Base-by-base conservation (phyloP, 1,140 invertebrate genomes). In the Manduca sexta region DNA sequence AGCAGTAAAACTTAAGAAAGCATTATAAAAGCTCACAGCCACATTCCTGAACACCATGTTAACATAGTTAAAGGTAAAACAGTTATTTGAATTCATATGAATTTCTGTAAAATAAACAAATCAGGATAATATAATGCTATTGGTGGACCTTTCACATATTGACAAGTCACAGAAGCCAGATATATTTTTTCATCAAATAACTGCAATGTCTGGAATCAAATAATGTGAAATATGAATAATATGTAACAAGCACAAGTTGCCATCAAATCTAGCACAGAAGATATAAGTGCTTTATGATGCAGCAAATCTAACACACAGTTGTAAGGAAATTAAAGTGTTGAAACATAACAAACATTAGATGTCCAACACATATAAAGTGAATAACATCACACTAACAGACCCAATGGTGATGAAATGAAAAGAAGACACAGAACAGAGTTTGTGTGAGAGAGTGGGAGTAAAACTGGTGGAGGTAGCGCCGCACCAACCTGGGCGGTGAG, bases 381-480 rank as follows among this genome's bases (percentile, higher is more conserved):
- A 40, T 18, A 18, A 40, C 16, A 40, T 40, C 38, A 40, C 38
- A 40, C 8, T 16, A 40, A 40, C 18, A 40, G 16, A 40, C 5
- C 16, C 17, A 11, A 40, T 18, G n/a, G 16, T 40, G 18, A 40
- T 38, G 52, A 35, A 60, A 56, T 60, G 53, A 37, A 56, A 49
- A 70, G 75, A 74, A 76, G 70, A 78, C 74, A 81, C 49, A 69
- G 53, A 67, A 76, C 72, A 78, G 67, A 60, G 56, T 74, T 53
- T 60, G 45, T 44, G 31, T 62, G 53, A 53, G 39, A 62, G 40
- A 64, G 45, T 47, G 57, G n/a, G 48, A 21, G 47, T 68, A 43
- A 64, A 62, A 61, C 54, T 52, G 45, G 48, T 45, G 57, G 58
- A 57, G 64, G 64, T 61, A 66, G 63, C 48, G 45, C 45, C 51